A percentile compares a stretch with the other conserved stretches of the same genome.
phyloP scores from a whole-genome alignment of 2,888 invertebrate species.

The Phasia obesa region DNA sequence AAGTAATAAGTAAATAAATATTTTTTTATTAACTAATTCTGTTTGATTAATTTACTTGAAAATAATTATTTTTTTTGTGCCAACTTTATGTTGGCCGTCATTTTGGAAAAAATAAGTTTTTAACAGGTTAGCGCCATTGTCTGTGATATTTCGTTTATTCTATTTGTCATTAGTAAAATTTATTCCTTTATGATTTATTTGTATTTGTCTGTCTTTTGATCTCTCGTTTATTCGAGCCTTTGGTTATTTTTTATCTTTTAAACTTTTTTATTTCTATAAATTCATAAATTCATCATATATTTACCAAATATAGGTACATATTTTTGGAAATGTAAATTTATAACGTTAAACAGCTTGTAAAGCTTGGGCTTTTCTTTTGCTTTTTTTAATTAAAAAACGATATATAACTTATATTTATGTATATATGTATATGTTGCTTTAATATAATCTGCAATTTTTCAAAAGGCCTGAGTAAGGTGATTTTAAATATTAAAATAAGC shows the following conservation, averaged over 20 bases:
- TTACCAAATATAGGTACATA: constrained; percentile 28
- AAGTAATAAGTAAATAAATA: neutral
- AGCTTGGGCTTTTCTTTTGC: constrained; percentile 28
- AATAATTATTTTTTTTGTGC: neutral
- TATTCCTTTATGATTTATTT: constrained; percentile 1
- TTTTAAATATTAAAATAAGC: constrained; percentile 47
- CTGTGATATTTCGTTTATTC: constrained; percentile 43
- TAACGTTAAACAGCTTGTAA: constrained; percentile 45
- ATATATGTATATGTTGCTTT: too few relatives aligned
- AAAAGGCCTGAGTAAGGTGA: constrained; percentile 44
- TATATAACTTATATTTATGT: too few relatives aligned
- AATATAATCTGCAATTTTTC: neutral
- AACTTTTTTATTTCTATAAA: constrained; percentile 31
- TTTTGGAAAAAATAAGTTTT: too few relatives aligned
- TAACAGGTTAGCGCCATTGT: constrained; percentile 7
- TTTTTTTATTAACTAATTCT: neutral
- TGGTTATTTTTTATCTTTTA: neutral
- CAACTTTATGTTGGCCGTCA: too few relatives aligned
- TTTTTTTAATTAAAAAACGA: constrained; percentile 1
- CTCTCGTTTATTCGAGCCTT: constrained; percentile 45
- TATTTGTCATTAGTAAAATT: constrained; percentile 7
- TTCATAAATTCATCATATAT: too few relatives aligned
- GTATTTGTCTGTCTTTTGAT: constrained; percentile 1
- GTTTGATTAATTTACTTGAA: neutral
- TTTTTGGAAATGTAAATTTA: constrained; percentile 50